Evolutionary conservation across 2,888 invertebrate species (phyloP).

Genomic region (Temnothorax unifasciatus): DNA sequence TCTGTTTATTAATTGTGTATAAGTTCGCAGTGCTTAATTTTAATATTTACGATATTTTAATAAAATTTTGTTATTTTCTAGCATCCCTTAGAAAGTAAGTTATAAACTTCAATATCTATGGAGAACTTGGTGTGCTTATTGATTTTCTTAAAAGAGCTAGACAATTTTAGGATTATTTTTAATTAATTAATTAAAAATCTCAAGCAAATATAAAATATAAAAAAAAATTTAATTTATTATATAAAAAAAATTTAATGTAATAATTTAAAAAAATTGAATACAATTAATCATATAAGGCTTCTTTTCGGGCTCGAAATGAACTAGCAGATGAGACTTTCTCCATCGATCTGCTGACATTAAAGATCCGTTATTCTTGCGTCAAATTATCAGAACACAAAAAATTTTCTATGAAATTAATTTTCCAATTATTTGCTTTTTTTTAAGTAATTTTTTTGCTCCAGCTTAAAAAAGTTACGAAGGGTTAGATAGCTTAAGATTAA

Average conservation of each 20-base stretch:
- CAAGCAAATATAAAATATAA: background rate
- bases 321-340: background rate
- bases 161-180: background rate
- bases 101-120: background rate
- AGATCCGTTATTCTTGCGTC: background rate
- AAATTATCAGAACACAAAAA: too few species aligned
- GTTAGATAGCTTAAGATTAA: too few species aligned
- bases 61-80: background rate
- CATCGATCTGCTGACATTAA: background rate
- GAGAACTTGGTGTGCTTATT: background rate
- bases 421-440: too few species aligned
- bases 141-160: background rate
- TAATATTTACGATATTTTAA: background rate
- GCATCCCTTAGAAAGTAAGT: background rate
- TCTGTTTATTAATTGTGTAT: background rate
- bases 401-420: too few species aligned
- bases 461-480: too few species aligned
- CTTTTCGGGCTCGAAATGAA: background rate
- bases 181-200: background rate
- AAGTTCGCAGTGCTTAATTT: background rate
- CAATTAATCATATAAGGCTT: background rate
- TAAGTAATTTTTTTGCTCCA: too few species aligned
- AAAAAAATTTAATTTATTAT: background rate
- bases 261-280: background rate
- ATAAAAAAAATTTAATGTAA: background rate